These are phyloP conservation scores for Beroe ovata DNA, from an alignment of 37 sponge, comb jelly and placozoan genomes.

Conservation along the genomic window DNA sequence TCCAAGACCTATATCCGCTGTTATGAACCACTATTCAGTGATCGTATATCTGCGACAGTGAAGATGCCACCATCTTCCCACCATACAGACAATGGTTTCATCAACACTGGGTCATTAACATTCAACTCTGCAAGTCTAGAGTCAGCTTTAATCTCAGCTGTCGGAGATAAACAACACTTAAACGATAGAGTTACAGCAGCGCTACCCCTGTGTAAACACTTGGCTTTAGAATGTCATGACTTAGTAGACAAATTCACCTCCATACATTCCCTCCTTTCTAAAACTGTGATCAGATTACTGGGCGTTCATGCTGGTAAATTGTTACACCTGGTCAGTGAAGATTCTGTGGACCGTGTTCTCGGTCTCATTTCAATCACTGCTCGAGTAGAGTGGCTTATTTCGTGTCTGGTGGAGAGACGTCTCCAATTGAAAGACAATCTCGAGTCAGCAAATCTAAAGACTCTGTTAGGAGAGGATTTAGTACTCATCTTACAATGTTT, in stretches of 20 bases:
- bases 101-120: background rate
- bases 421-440: slow-evolving; percentile 37
- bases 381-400: slow-evolving; percentile 1
- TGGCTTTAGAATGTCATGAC: slow-evolving; percentile 1
- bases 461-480: background rate
- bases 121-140: background rate
- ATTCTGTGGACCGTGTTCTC: background rate
- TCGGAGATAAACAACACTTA: background rate
- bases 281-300: background rate
- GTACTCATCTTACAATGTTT: slow-evolving; percentile 3
- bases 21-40: slow-evolving; percentile 21
- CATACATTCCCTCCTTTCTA: background rate
- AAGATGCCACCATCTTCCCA: background rate
- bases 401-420: background rate
- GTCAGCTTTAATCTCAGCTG: background rate
- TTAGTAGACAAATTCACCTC: background rate
- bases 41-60: background rate
- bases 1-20: background rate
- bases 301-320: background rate
- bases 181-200: background rate
- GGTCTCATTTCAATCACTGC: background rate
- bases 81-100: background rate
- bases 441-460: background rate
- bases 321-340: background rate
- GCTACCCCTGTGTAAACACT: background rate